Evolutionary conservation across 37 sponge, comb jelly and placozoan genomes (phyloP).

Genomic region (Chondrosia reniformis): DNA sequence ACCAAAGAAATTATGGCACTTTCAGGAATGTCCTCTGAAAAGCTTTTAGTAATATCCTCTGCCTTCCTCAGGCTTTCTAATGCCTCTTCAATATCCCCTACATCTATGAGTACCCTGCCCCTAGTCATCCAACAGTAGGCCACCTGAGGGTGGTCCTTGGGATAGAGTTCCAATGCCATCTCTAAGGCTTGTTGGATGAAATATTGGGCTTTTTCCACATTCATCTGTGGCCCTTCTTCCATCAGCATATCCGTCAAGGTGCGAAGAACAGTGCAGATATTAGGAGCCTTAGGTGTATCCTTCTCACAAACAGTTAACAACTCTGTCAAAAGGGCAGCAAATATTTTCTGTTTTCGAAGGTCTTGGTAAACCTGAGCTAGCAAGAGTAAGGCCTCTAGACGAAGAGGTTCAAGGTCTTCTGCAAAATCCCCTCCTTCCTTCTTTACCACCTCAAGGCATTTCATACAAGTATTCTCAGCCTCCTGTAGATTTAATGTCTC

Average conservation of each 20-base stretch:
- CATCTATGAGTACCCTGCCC: neutral
- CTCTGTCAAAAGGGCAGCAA: neutral
- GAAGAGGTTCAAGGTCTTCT: neutral
- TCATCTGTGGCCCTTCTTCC: neutral
- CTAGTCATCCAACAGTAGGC: neutral
- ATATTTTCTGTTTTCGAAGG: neutral
- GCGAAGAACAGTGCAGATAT: neutral
- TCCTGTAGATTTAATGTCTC: neutral
- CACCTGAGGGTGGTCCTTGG: neutral
- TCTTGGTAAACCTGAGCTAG: neutral
- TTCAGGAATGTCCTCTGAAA: neutral
- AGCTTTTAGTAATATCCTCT: neutral
- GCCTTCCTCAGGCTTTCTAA: neutral
- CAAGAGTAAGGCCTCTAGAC: neutral
- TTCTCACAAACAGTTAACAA: neutral
- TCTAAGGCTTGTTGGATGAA: neutral
- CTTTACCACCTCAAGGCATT: neutral
- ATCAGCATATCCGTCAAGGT: constrained; percentile 1
- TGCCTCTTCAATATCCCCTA: neutral
- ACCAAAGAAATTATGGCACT: neutral
- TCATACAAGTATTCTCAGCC: neutral
- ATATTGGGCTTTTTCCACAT: neutral
- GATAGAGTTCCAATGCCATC: neutral
- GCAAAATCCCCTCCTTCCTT: neutral
- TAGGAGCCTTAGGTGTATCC: neutral